Percentiles rank a stretch among this genome's conserved stretches.
These are phyloP conservation scores for Chanos chanos DNA, from an alignment of 2,797 vertebrate genomes.

Conservation along the genomic window DNA sequence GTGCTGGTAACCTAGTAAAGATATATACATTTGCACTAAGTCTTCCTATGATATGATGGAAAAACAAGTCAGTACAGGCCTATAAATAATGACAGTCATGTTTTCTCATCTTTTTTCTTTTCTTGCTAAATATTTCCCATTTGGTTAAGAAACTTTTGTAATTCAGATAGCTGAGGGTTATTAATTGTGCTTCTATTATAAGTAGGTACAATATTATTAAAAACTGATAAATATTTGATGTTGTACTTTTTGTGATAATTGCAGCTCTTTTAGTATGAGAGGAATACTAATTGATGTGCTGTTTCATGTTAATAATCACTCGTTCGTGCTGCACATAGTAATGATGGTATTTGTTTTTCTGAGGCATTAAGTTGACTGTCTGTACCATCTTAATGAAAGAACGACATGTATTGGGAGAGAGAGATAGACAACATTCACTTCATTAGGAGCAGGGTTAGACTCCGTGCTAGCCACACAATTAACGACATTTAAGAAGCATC, in stretches of 20 bases:
- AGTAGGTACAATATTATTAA: slow-evolving; percentile 75
- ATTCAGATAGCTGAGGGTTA: slow-evolving; percentile 75
- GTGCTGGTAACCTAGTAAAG: slow-evolving; percentile 6
- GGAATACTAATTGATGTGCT: slow-evolving; percentile 69
- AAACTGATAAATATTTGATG: slow-evolving; percentile 77
- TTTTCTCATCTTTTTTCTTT: background rate
- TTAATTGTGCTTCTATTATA: slow-evolving; percentile 70
- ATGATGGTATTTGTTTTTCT: background rate
- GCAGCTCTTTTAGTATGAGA: slow-evolving; percentile 64
- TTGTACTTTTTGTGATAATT: slow-evolving; percentile 74
- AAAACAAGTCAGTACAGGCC: too few species aligned
- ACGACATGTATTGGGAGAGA: slow-evolving; percentile 33
- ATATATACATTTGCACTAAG: background rate
- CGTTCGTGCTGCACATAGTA: slow-evolving; percentile 45
- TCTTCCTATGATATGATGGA: too few species aligned
- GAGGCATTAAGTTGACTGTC: slow-evolving; percentile 39
- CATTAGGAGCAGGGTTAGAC: slow-evolving; percentile 55
- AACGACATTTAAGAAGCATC: slow-evolving; percentile 73
- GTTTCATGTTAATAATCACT: slow-evolving; percentile 73
- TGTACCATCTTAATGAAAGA: slow-evolving; percentile 44
- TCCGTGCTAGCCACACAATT: slow-evolving; percentile 69
- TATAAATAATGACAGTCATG: too few species aligned
- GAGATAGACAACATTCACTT: slow-evolving; percentile 55
- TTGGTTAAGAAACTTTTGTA: slow-evolving; percentile 23
- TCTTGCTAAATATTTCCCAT: background rate